Evolutionary conservation across 2,113 vertebrate genomes (phyloP), one percentile per base, ranked within the genome.

Genomic region (Conger conger): DNA sequence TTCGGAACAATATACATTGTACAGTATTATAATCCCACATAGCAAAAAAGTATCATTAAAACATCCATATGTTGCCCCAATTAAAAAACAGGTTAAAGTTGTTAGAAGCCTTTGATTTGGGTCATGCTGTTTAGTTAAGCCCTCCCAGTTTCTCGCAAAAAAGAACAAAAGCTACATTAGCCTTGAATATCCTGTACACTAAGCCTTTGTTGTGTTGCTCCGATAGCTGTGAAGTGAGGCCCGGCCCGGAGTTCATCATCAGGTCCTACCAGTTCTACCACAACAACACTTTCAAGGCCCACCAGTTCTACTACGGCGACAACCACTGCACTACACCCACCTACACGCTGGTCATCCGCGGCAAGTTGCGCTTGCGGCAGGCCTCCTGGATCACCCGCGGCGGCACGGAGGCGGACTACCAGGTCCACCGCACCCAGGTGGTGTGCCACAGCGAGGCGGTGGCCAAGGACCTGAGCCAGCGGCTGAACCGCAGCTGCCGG

Each of bases 311-410:
- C 35, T 97, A 97, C 0, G 90, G 93, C 0, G 95, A 96, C 88
- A 95, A 96, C 83, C 95, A 94, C 79, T 97, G 96, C 91, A 96
- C 95, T 1, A 93, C 93, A 54, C 96, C 97, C 60, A 94, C 93
- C 90, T 96, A 96, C 86, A 96, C 96, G 0, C 92, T 96, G 6
- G 93, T 97, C 40, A 93, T 96, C 63, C 94, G 93, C 0, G 96
- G 96, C 88, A 96, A 94, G 90, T 92, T 96, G 6, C 96, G 96
- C 0, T 94, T 96, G n/a, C 96, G 94, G 0, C 96, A 97, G 86
- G 95, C 96, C 0, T 97, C 96, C 82, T 97, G 96, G 96, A 96
- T 96, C 91, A 96, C 97, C 84, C 95, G 96, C 0, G 96, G 96
- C 0, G 96, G 96, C 68, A 97, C 96, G 0, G 96, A 97, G 84